phyloP scores from a whole-genome alignment of 2,888 invertebrate species.

The Mesorhabditis spiculigera region DNA sequence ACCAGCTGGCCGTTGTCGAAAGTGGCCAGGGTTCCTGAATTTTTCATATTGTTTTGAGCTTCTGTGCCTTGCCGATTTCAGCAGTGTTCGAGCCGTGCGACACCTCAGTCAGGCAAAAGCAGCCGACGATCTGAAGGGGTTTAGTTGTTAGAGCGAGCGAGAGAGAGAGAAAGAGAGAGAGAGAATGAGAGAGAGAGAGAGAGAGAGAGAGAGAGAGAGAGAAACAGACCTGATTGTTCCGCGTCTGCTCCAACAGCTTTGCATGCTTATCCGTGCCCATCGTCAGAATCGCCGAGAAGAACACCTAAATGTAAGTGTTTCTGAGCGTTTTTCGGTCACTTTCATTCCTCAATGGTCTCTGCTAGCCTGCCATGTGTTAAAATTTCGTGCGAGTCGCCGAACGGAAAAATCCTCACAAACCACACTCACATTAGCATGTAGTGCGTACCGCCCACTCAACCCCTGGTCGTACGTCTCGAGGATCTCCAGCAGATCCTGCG shows the following conservation, averaged over 20 bases:
- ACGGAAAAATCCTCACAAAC: neutral
- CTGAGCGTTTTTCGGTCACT: neutral
- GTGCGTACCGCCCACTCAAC: slow-evolving; percentile 29
- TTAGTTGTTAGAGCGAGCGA: neutral
- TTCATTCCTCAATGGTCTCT: too few relatives aligned
- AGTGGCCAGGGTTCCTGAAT: slow-evolving; percentile 27
- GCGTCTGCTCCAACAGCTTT: slow-evolving; percentile 48
- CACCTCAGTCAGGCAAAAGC: slow-evolving; percentile 83
- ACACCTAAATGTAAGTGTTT: slow-evolving; percentile 51
- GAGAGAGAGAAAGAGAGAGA: too few relatives aligned
- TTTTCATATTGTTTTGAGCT: too few relatives aligned
- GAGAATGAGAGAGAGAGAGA: too few relatives aligned
- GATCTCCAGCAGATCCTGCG: slow-evolving; percentile 22
- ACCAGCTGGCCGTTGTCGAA: slow-evolving; percentile 67
- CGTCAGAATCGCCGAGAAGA: slow-evolving; percentile 59
- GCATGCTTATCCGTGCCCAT: slow-evolving; percentile 60
- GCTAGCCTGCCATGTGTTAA: neutral
- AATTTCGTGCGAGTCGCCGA: neutral
- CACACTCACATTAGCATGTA: slow-evolving; percentile 26
- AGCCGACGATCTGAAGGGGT: slow-evolving; percentile 68
- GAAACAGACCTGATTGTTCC: slow-evolving; percentile 37
- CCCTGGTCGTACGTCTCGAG: slow-evolving; percentile 41
- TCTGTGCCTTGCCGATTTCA: slow-evolving; percentile 12
- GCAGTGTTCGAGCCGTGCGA: slow-evolving; percentile 82
- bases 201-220: neutral